A percentile compares a stretch with the other conserved stretches of the same genome.
These are phyloP conservation scores for Zaprionus camerounensis DNA, from an alignment of 1,140 invertebrate genomes.

Conservation along the genomic window DNA sequence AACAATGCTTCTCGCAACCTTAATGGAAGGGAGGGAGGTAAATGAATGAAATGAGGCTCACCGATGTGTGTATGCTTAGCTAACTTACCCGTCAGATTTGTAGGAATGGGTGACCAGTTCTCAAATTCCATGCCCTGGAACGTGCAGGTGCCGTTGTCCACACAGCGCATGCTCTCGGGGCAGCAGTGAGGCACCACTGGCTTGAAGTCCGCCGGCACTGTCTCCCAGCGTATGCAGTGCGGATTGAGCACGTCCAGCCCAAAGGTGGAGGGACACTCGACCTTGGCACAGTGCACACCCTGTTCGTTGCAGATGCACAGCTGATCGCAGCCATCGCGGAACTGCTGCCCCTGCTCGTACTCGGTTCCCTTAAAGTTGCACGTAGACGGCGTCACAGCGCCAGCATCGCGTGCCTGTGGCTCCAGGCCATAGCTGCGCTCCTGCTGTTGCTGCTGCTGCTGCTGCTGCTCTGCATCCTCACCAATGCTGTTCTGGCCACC, in stretches of 20 bases:
- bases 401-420: constrained; percentile 70
- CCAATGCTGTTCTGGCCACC: constrained; percentile 57
- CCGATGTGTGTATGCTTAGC: constrained; percentile 1
- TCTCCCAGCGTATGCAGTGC: constrained; percentile 93
- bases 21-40: constrained; percentile 2
- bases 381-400: constrained; percentile 33
- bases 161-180: constrained; percentile 90
- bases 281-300: constrained; percentile 89
- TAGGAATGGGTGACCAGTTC: constrained; percentile 89
- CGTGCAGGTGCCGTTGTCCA: constrained; percentile 91
- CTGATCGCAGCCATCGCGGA: constrained; percentile 91
- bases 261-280: constrained; percentile 93
- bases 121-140: constrained; percentile 88
- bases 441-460: constrained; percentile 42
- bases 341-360: constrained; percentile 86
- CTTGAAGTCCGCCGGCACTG: constrained; percentile 88
- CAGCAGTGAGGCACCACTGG: constrained; percentile 92
- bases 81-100: constrained; percentile 85
- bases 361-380: constrained; percentile 70
- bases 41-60: constrained; percentile 11
- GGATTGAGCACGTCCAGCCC: constrained; percentile 93
- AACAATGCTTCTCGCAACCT: constrained; percentile 93
- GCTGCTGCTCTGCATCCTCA: constrained; percentile 49
- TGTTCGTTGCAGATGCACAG: constrained; percentile 88
- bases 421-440: constrained; percentile 54